A percentile compares a stretch with the other conserved stretches of the same genome.
These are phyloP conservation scores for Cosmia pyralina DNA, from an alignment of 2,888 invertebrate genomes.

Conservation along the genomic window DNA sequence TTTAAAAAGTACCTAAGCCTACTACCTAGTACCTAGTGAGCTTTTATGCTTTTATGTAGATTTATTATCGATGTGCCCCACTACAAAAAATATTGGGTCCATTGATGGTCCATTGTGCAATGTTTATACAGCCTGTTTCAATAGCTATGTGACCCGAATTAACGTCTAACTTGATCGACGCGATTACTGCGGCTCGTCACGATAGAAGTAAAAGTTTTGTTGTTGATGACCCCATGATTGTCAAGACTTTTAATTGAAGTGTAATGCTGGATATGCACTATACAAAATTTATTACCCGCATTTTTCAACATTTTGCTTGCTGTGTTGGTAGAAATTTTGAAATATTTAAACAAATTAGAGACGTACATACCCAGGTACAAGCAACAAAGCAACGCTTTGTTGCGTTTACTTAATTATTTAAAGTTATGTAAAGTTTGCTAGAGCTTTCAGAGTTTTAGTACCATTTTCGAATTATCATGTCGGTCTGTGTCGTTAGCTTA, in stretches of 20 bases:
- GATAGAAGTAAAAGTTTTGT: constrained; percentile 17
- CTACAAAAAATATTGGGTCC: neutral
- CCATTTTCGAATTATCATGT: neutral
- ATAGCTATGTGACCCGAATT: constrained; percentile 42
- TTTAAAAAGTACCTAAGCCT: neutral
- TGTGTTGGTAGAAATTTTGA: neutral
- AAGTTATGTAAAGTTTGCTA: constrained; percentile 3
- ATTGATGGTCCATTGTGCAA: constrained; percentile 18
- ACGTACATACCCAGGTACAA: neutral
- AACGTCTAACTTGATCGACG: neutral
- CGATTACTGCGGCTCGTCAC: constrained; percentile 22
- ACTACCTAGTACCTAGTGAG: neutral
- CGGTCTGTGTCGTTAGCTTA: neutral
- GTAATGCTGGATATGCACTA: neutral
- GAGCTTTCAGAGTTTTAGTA: constrained; percentile 18
- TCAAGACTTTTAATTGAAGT: neutral
- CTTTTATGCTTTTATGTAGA: neutral
- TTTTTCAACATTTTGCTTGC: neutral
- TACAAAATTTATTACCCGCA: neutral
- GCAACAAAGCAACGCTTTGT: neutral
- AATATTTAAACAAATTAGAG: neutral
- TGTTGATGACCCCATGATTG: constrained; percentile 6
- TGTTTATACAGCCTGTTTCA: constrained; percentile 22
- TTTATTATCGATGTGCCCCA: neutral
- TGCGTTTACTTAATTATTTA: constrained; percentile 3